Percentiles rank a stretch among this genome's conserved stretches.
Conservation (phyloP, 1,140 invertebrate genomes). For the Drosophila suzukii region DNA sequence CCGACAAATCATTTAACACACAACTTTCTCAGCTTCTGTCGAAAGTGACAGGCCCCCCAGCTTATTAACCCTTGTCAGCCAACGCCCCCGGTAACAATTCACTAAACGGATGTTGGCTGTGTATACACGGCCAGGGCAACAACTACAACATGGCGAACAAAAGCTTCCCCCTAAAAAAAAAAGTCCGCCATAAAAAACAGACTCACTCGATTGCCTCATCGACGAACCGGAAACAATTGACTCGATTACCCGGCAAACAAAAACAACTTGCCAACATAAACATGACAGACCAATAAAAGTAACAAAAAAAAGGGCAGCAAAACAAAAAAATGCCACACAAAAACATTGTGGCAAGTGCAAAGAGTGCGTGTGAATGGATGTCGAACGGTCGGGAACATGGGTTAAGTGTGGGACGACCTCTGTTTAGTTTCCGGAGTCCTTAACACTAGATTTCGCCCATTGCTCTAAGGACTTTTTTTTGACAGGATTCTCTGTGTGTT, state of each 20-base stretch:
- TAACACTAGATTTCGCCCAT: slow-evolving; percentile 10
- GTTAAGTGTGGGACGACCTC: slow-evolving; percentile 46
- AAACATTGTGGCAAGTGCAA: slow-evolving; percentile 48
- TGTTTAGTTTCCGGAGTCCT: slow-evolving; percentile 30
- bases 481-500: slow-evolving; percentile 31
- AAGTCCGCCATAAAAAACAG: slow-evolving; percentile 65
- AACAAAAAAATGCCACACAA: slow-evolving; percentile 31
- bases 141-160: slow-evolving; percentile 33
- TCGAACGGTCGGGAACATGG: slow-evolving; percentile 26
- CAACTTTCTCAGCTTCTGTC: slow-evolving; percentile 30
- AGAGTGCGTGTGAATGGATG: slow-evolving; percentile 45
- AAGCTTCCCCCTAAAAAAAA: slow-evolving; percentile 20
- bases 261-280: slow-evolving; percentile 75
- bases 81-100: slow-evolving; percentile 47
- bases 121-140: slow-evolving; percentile 56
- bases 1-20: slow-evolving; percentile 30
- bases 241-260: slow-evolving; percentile 77
- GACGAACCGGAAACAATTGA: slow-evolving; percentile 81
- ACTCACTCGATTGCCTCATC: slow-evolving; percentile 82
- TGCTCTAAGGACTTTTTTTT: slow-evolving; percentile 22
- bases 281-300: slow-evolving; percentile 73
- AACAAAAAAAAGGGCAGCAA: slow-evolving; percentile 36
- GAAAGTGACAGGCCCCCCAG: slow-evolving; percentile 52
- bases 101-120: slow-evolving; percentile 67
- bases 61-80: slow-evolving; percentile 78